Base-by-base conservation (phyloP, 1,140 invertebrate species). In the Brachionus rotundiformis region DNA sequence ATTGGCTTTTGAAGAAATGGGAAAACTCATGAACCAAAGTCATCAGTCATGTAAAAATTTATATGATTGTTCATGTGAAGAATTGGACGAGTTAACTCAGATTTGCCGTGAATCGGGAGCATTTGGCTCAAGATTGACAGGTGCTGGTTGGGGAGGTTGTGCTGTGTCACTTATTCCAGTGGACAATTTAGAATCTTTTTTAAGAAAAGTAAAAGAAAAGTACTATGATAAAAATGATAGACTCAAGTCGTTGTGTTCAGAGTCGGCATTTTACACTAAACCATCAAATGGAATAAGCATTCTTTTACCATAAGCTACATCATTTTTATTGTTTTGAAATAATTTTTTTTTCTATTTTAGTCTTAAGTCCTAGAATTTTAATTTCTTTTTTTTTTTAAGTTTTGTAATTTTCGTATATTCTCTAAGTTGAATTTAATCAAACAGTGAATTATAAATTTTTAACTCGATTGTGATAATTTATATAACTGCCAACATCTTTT, bases 141-240 rank as follows among this genome's bases (percentile, higher is more conserved):
- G 97, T 39, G 88, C 88, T 31, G 94, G 94, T 23, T 98, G 96
- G 96, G 96, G 96, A 23, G 96, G 96, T 1, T 98, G 95, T 88
- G 91, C 93, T 81, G 94, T 98, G 13, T 94, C 95, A 23, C 89
- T 98, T 83, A 91, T 92, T 81, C 90, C 91, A 0, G 89, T 90
- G 63, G 90, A 91, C 29, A 89, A 91, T 61, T 90, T 93, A 1
- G 87, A 90, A 2, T 85, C 90, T 61, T 95, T 94, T 85, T 90
- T 96, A 1, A 86, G 91, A 10, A 89, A 87, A 63, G 86, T 97
- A 27, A 36, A 61, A 36, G 19, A 71, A 27, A 71, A 6, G 41
- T 82, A 63, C 39, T 71, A 82, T 71, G 19, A 39, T 19, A 81
- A 65, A 49, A 49, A 81, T n/a, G 59, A 54, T 10, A 79, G 19